Evolutionary conservation across 2,113 vertebrate species (phyloP), one percentile per base, ranked within the genome.

Genomic region (Microtus pennsylvanicus): DNA sequence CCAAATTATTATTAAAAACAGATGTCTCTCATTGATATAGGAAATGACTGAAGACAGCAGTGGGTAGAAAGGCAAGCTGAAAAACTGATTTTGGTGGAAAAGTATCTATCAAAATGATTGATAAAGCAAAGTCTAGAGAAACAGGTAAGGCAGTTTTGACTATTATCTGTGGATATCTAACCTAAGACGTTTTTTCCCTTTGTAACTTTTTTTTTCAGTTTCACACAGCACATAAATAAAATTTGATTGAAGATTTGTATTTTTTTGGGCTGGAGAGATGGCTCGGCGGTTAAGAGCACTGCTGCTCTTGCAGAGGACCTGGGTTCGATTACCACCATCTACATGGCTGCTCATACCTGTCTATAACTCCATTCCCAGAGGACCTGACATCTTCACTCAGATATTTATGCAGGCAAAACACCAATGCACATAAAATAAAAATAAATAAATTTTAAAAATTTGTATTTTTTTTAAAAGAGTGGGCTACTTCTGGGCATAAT

Each of bases 11-110:
- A 80, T 65, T 85, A 42, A 81, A 75, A 92, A 93, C 7, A 95
- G 47, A 42, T 94, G 87, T 35, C 63, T 95, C 52, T 95, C 89
- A 93, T 5, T 81, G 30, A 93, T 87, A 89, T 0, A 96, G 63
- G 28, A 93, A 82, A 72, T 58, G 28, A 35, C 72, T 94, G 5
- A 90, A 87, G 75, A 80, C 22, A 83, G 42, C 69, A 90, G 7
- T 92, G 26, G 12, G 65, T 81, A 33, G 70, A 93, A 35, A 93
- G 42, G 50, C n/a, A 91, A 74, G 28, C 19, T 89, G 38, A 70
- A 70, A 70, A 72, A 55, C 26, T 19, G n/a, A 22, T 42, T 55
- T n/a, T 87, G 52, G 26, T 67, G 83, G 42, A 28, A 82, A 89
- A 80, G 52, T 17, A 94, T 11, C 63, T 47, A 83, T 82, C 19